Evolutionary conservation across 2,888 invertebrate species (phyloP), one percentile per base, ranked within the genome.

Genomic region (Meganola albula): DNA sequence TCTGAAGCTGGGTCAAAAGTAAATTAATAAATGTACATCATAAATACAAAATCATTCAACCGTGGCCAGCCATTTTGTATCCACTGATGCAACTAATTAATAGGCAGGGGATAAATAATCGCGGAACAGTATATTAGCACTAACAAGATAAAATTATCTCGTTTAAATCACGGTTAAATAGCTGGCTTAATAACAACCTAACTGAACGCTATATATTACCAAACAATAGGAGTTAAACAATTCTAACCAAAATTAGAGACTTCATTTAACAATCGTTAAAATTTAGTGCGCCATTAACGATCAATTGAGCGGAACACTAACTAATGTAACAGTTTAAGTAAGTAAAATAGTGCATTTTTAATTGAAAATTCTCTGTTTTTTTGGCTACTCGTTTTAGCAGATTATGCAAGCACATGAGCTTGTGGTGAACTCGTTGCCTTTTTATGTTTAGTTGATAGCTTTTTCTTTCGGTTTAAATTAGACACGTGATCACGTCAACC

Each of bases 191-290:
- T 51, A 58, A 58, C 53, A 39, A 53, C 50, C 48, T 44, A 44
- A 37, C 48, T 46, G 47, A 55, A 47, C 39, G 38, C 39, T 35
- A 38, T 50, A 38, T 38, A 40, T 49, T 44, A 40, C 38, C 9
- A 30, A 49, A 59, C 59, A 62, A 60, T 56, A 44, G 52, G 46
- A 45, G 44, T 48, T 44, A 36, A 59, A 56, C 60, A 53, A 52
- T 53, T 48, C 42, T 52, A 46, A 54, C 58, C 50, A 40, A 57
- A 60, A 58, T 63, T 57, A 58, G 55, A 55, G 53, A 61, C 55
- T 52, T 53, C 52, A 61, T 54, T 63, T 53, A 53, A 53, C 61
- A 62, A 61, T 60, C 53, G 51, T 55, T 57, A 51, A 50, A 58
- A 54, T 61, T 59, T 53, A 56, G 49, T 56, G 50, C 42, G 31